phyloP scores from a whole-genome alignment of 2,797 vertebrate genomes.

The Crypturellus tataupa region DNA sequence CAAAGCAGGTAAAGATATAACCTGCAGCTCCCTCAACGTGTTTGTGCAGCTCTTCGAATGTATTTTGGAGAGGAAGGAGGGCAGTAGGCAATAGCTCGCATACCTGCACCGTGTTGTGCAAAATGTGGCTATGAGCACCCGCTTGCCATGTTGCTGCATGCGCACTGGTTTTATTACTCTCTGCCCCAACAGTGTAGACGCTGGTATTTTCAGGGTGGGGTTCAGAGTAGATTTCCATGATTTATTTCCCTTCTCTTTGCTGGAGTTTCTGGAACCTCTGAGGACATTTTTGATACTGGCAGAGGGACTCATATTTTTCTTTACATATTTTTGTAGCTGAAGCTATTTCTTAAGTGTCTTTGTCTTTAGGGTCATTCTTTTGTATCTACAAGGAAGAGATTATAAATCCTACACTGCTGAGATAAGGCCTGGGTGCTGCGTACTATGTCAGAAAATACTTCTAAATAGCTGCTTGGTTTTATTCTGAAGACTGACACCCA shows the following conservation, averaged over 20 bases:
- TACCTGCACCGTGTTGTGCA: conserved; percentile 58
- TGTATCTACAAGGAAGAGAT: not conserved
- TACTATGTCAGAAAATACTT: not conserved
- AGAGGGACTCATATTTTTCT: not conserved
- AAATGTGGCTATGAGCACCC: conserved; percentile 44
- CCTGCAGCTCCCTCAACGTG: conserved; percentile 57
- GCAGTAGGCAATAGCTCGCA: conserved; percentile 59
- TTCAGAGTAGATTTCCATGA: conserved; percentile 37
- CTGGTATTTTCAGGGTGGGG: conserved; percentile 64
- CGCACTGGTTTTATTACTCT: conserved; percentile 7
- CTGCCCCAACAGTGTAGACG: not conserved
- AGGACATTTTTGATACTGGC: not conserved
- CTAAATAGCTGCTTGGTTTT: not conserved
- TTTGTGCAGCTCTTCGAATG: conserved; percentile 59
- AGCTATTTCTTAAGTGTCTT: not conserved
- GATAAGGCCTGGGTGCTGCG: not conserved
- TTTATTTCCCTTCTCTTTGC: conserved; percentile 49
- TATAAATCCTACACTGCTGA: not conserved
- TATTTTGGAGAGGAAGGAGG: conserved; percentile 33
- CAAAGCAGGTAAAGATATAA: conserved; percentile 55
- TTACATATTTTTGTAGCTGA: not conserved
- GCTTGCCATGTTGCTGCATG: conserved; percentile 62
- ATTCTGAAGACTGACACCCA: not conserved
- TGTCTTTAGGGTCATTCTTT: not conserved
- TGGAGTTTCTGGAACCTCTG: conserved; percentile 7